phyloP scores from a whole-genome alignment of 2,797 vertebrate genomes.

The Carcharodon carcharias region DNA sequence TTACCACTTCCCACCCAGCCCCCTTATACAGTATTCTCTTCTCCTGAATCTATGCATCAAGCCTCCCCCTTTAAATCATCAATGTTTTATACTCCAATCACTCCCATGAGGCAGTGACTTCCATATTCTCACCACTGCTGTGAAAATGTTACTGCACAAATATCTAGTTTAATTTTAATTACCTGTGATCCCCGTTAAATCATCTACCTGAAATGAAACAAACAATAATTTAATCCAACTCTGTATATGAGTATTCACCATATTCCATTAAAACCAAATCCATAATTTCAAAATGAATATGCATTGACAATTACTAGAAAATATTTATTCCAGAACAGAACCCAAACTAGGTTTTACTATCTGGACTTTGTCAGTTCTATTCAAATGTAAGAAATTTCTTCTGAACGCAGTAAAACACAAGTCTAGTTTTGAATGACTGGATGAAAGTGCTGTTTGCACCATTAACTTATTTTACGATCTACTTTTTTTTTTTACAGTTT shows the following conservation, averaged over 20 bases:
- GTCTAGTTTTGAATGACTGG: not conserved
- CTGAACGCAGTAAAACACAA: not conserved
- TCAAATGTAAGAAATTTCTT: not conserved
- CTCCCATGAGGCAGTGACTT: not conserved
- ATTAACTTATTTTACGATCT: not conserved
- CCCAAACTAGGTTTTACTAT: not conserved
- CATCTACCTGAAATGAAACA: slow-evolving; percentile 62
- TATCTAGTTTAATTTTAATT: slow-evolving; percentile 43
- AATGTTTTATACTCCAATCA: not conserved
- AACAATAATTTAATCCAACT: not conserved
- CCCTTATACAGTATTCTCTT: not conserved
- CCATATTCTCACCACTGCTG: not conserved
- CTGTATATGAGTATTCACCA: not conserved
- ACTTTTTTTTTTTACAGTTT: not conserved
- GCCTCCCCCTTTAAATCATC: not conserved
- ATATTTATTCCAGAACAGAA: not conserved
- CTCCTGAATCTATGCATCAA: not conserved
- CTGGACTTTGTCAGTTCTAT: not conserved
- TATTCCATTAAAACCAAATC: not conserved
- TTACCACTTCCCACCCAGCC: too few species aligned
- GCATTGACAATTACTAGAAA: not conserved
- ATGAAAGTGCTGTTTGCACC: not conserved
- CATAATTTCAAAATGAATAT: not conserved
- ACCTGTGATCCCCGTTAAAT: slow-evolving; percentile 75
- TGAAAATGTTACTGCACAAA: not conserved